These are phyloP conservation scores for Cyclophora albipunctata DNA, from an alignment of 2,888 invertebrate species.

Conservation along the genomic window DNA sequence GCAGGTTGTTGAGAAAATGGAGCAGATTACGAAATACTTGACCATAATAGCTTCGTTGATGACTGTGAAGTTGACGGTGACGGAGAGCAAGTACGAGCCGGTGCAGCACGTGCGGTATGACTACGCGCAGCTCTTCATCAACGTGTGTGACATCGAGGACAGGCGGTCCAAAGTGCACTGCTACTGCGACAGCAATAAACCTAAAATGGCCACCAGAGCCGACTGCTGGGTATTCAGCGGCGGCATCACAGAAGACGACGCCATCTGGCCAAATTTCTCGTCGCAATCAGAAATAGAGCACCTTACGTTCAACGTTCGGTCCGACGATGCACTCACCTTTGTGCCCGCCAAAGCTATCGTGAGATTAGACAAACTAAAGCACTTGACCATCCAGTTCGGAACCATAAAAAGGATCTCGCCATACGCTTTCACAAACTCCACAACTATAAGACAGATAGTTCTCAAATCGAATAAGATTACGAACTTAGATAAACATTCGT, in stretches of 20 bases:
- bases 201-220: constrained; percentile 77
- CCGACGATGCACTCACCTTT: constrained; percentile 80
- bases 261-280: constrained; percentile 83
- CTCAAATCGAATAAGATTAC: constrained; percentile 82
- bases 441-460: constrained; percentile 80
- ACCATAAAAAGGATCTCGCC: constrained; percentile 81
- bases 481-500: constrained; percentile 79
- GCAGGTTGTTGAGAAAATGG: constrained; percentile 36
- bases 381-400: constrained; percentile 82
- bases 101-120: constrained; percentile 52
- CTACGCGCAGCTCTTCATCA: constrained; percentile 54
- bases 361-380: constrained; percentile 79
- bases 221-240: constrained; percentile 83
- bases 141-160: constrained; percentile 65
- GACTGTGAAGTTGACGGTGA: constrained; percentile 56
- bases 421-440: constrained; percentile 84
- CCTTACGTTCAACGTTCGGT: constrained; percentile 81
- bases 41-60: constrained; percentile 59
- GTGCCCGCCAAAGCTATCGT: constrained; percentile 82
- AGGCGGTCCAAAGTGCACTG: constrained; percentile 65
- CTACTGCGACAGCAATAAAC: constrained; percentile 64
- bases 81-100: constrained; percentile 57
- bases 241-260: constrained; percentile 78
- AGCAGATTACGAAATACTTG: constrained; percentile 52
- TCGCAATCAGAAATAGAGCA: constrained; percentile 82